Base-by-base conservation (phyloP, 2,888 invertebrate genomes). In the Belgica antarctica region DNA sequence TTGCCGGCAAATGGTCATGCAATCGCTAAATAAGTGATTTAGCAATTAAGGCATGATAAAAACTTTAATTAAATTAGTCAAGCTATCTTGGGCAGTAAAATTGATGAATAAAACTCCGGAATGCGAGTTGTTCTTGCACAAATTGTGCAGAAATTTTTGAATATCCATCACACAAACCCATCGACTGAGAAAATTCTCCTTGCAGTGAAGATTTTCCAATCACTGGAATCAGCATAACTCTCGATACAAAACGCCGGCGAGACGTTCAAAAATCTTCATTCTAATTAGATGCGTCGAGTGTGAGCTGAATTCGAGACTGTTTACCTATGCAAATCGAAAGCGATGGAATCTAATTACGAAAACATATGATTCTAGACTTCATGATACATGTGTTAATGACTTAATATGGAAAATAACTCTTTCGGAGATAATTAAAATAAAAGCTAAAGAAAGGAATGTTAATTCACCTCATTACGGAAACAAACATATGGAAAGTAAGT, bases 401-500 rank as follows among this genome's bases (percentile, higher is more conserved):
- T 27, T 61, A 22, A 25, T 61, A 15, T 17, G 17, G 17, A 47
- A 47, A 47, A 17, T 61, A 61, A 24, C 15, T 28, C 15, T 47
- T 15, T 61, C 52, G 41, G 41, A 7, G 52, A 52, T 52, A 22
- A n/a, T 17, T 7, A 12, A 52, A 52, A 41, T 5, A 2, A 22
- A n/a, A 41, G 52, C 12, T 31, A 52, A 52, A 52, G 31, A n/a
- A n/a, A n/a, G n/a, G n/a, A 61, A 61, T 28, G 61, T 10, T 59
- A 19, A 22, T 46, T 46, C 4, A 17, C 19, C 41, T 70, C 70
- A 70, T 70, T 70, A 61, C 61, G 24, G 59, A 70, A 70, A 70
- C 70, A 70, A 70, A 70, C 70, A 70, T 70, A 70, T 70, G 70
- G 61, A 61, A 70, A 70, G 46, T 61, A 70, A 70, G 70, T 70